These are phyloP conservation scores for Narcine bancroftii DNA, from an alignment of 2,113 vertebrate genomes.

Conservation along the genomic window DNA sequence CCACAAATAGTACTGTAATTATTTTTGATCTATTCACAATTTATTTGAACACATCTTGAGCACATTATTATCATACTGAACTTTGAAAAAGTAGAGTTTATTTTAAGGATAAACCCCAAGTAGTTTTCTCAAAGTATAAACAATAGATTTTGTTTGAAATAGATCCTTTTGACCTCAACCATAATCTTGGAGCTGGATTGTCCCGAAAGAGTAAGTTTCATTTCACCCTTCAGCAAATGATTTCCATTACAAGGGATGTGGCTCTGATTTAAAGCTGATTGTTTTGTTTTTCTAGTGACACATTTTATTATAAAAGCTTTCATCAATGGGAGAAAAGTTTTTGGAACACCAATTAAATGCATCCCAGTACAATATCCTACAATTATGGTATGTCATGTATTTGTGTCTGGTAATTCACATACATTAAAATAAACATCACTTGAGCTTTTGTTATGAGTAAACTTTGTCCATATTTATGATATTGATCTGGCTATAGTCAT, in stretches of 20 bases:
- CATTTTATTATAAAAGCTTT: slow-evolving; percentile 98
- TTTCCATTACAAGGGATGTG: background rate
- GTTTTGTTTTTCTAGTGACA: slow-evolving; percentile 64
- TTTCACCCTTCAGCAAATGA: slow-evolving; percentile 13
- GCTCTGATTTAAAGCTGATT: slow-evolving; percentile 14
- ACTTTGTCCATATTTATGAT: background rate
- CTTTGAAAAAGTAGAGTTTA: background rate
- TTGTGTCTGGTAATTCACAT: background rate
- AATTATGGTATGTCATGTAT: slow-evolving; percentile 66
- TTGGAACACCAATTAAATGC: slow-evolving; percentile 71
- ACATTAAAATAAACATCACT: background rate
- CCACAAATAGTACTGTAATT: too few species aligned
- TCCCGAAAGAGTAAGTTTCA: slow-evolving; percentile 81
- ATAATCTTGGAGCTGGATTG: slow-evolving; percentile 88
- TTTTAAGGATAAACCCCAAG: background rate
- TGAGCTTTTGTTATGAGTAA: background rate
- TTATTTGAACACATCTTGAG: background rate
- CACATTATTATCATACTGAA: too few species aligned
- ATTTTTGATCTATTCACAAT: background rate
- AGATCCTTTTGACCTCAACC: slow-evolving; percentile 95
- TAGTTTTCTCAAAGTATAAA: background rate
- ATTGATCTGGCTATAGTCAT: background rate
- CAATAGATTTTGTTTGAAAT: slow-evolving; percentile 39
- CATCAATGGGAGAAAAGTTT: slow-evolving; percentile 83
- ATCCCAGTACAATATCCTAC: slow-evolving; percentile 68